phyloP scores from a whole-genome alignment of 2,888 invertebrate genomes.

The Fragum whitleyi region DNA sequence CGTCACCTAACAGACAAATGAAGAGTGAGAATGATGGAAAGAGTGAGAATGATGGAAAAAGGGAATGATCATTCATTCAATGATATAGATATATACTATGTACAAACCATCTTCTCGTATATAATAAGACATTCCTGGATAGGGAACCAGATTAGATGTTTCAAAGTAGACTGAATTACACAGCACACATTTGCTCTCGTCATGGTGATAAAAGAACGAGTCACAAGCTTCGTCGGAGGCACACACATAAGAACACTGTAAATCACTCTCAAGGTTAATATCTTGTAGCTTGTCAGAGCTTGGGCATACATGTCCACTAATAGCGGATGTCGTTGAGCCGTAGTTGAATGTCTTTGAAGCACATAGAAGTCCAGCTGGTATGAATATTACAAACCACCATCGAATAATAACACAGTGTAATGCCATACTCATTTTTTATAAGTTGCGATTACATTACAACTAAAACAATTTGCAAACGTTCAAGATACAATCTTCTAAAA shows the following conservation, averaged over 20 bases:
- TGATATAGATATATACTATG: too few relatives aligned
- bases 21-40: too few relatives aligned
- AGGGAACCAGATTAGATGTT: neutral
- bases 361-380: too few relatives aligned
- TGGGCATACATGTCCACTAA: neutral
- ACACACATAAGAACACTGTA: neutral
- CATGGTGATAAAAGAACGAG: neutral
- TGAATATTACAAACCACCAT: too few relatives aligned
- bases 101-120: neutral
- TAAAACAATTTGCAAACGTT: too few relatives aligned
- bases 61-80: too few relatives aligned
- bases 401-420: too few relatives aligned
- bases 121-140: neutral
- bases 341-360: neutral
- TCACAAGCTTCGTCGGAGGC: neutral
- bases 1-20: too few relatives aligned
- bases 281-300: neutral
- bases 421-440: too few relatives aligned
- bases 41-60: too few relatives aligned
- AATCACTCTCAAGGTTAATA: neutral
- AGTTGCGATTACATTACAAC: too few relatives aligned
- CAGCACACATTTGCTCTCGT: neutral
- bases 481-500: too few relatives aligned
- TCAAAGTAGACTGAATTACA: neutral
- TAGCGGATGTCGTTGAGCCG: neutral